Evolutionary conservation across 2,797 vertebrate genomes (phyloP).

Genomic region (Lophotriccus pileatus): DNA sequence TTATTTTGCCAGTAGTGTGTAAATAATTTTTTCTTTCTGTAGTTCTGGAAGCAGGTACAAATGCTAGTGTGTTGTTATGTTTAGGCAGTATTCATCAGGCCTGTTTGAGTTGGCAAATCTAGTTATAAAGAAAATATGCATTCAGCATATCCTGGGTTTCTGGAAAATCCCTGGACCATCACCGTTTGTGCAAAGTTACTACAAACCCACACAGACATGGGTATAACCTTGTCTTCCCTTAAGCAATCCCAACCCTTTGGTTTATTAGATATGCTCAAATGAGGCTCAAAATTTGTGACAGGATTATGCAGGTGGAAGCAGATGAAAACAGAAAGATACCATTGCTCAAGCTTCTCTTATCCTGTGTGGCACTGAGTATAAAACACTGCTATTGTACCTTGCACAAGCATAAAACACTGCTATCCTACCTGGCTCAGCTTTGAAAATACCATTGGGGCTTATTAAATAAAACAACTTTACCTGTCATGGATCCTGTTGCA

Average conservation of each 20-base stretch:
- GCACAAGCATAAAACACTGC: not conserved
- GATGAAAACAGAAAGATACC: not conserved
- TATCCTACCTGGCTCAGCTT: not conserved
- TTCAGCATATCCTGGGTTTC: not conserved
- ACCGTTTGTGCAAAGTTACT: not conserved
- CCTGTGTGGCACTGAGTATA: not conserved
- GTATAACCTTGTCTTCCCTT: not conserved
- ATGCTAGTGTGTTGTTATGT: too few relatives aligned
- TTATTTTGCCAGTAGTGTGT: not conserved
- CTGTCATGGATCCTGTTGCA: not conserved
- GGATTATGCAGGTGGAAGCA: not conserved
- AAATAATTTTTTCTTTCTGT: not conserved
- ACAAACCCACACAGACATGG: not conserved
- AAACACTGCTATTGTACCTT: not conserved
- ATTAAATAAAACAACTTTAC: not conserved
- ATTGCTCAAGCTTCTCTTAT: not conserved
- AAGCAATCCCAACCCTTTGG: not conserved
- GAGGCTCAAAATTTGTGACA: not conserved
- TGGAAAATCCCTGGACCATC: not conserved
- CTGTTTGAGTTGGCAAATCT: not conserved
- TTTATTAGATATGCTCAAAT: not conserved
- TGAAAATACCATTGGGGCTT: not conserved
- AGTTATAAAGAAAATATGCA: not conserved
- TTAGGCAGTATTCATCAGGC: not conserved
- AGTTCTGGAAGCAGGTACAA: not conserved